Base-by-base conservation (phyloP, 92 coral and sea anemone genomes). In the Paragorgia papillata region DNA sequence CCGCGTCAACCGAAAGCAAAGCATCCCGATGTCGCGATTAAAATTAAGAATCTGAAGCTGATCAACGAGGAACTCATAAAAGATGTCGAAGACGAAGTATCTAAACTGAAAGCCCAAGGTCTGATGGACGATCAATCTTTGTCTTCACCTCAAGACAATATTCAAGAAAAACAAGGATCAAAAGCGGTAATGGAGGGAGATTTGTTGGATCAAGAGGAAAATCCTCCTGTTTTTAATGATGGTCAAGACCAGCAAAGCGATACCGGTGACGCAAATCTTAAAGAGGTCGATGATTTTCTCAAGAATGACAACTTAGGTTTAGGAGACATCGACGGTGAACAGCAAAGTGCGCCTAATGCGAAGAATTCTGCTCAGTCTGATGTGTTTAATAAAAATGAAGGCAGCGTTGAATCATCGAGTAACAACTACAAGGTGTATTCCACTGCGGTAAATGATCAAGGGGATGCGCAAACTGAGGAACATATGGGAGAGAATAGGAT, bases 161-260 rank as follows among this genome's bases (percentile, higher is more conserved):
- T 27, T 25, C 0, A 0, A n/a, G 28, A 40, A 22, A 0, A 6
- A 21, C 33, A 26, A 40, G 33, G 19, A 10, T 66, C 55, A 25
- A 30, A 19, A 49, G 4, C 58, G 10, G 15, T 0, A n/a, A 35
- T 0, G 17, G 27, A 64, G 27, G 53, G 27, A n/a, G 24, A 32
- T 58, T 14, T 0, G 9, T 26, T 12, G 32, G 33, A 58, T 10
- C 64, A 58, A 21, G 50, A 46, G 0, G 25, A 54, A 49, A 64
- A 37, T 49, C 22, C n/a, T 43, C 75, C 75, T 41, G 21, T 68
- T 44, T 68, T 68, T 48, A 18, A 17, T 51, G 59, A 51, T n/a
- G 75, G 29, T 7, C 20, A 43, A 1, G 41, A 28, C 7, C 30
- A 19, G 40, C 30, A 2, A 5, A 28, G 15, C 28, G 76, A 69